Evolutionary conservation across 2,797 vertebrate genomes (phyloP), one percentile per base, ranked within the genome.

Genomic region (Rhynchotus rufescens): DNA sequence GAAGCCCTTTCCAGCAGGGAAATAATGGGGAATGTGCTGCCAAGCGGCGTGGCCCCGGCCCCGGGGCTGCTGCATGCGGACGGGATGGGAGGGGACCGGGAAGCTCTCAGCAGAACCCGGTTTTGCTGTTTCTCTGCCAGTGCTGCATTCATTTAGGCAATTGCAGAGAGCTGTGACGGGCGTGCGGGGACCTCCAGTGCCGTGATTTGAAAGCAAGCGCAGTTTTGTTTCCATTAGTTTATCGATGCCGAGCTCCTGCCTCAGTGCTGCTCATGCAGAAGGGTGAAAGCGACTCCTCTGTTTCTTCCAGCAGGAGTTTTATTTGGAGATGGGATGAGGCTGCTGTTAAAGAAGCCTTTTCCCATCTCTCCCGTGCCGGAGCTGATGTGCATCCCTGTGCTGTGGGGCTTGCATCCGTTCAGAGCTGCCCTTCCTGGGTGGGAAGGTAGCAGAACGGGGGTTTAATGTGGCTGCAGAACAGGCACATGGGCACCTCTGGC

Each of bases 191-290:
- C 56, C 73, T 40, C 80, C 72, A 23, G 69, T 28, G 49, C 68
- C 60, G 74, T 64, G n/a, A 32, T 52, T 91, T 2, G 3, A 67
- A 80, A 79, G 86, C 67, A 74, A 42, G 88, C 61, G 30, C 75
- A 28, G 44, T 59, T 86, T 82, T 56, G 45, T 38, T 62, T 20
- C 88, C 14, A 8, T 65, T 78, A 71, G 56, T 74, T 80, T 77
- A 78, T 26, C 28, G 72, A 28, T 84, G 79, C 81, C 36, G 92
- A 61, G 72, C 84, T 94, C 72, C 86, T 88, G 90, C 56, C 52
- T 84, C 84, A 8, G 34, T 57, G 12, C 87, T 87, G 47, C 79
- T 92, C 65, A 14, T 0, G 1, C 47, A 51, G 67, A 34, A 80
- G 65, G 88, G 77, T 88, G 56, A 86, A 93, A 87, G 84, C 5